Base-by-base conservation (phyloP, 2,888 invertebrate species). In the Agonopterix alstromeriana region DNA sequence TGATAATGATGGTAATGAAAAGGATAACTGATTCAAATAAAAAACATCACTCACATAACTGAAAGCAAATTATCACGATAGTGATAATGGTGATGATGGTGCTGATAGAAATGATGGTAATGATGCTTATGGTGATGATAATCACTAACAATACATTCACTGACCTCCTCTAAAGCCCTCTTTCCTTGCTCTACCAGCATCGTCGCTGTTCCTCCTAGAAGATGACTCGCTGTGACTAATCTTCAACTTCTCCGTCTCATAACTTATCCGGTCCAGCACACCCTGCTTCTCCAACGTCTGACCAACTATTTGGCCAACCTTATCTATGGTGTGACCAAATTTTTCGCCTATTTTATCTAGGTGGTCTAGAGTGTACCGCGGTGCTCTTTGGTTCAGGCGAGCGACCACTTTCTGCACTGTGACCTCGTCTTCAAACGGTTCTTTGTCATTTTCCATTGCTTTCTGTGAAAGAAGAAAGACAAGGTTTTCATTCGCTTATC, bases 131-230 rank as follows among this genome's bases (percentile, higher is more conserved):
- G 27, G 7, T 5, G 27, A 27, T 17, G 2, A 17, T 17, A 4
- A 17, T 2, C 3, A 2, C 17, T 17, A 17, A 3, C 17, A 17
- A 17, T 17, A 17, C 36, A 2, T 9, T n/a, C 10, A 38, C 58
- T 55, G 58, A 85, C 85, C 82, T 54, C 64, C 59, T 60, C 83
- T 70, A 42, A 78, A 61, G 0, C 63, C 65, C 9, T 81, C 83
- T 47, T 60, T 73, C 43, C 58, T 73, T 1, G 70, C 67, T 52
- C 77, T 64, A 0, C 78, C 78, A 0, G 63, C 77, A 52, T 85
- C 82, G 52, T 83, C 77, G 35, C 85, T 86, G 46, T 88, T 85
- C 42, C 87, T 76, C 61, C 86, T 77, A 42, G 85, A 86, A 47
- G 87, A 86, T 2, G 66, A 53, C 41, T 80, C 84, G 49, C 86